phyloP scores from a whole-genome alignment of 2,113 vertebrate genomes.

The Nothocercus julius region DNA sequence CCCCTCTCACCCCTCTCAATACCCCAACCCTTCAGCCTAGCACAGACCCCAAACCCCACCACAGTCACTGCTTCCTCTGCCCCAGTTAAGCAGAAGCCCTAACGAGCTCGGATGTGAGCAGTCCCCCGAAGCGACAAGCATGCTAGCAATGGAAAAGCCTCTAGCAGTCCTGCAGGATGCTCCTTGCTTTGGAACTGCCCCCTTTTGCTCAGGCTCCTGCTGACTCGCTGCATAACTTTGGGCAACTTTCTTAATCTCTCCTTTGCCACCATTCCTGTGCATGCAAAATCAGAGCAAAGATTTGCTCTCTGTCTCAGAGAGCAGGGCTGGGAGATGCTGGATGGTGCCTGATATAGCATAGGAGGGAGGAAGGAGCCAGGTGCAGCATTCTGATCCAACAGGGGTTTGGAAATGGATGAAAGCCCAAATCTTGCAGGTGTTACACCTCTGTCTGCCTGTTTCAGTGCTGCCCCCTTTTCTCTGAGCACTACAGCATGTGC shows the following conservation, averaged over 20 bases:
- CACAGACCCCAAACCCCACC: too few species aligned
- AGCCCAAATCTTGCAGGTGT: not conserved
- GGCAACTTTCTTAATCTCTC: rapidly evolving
- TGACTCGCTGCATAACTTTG: not conserved
- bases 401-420: not conserved
- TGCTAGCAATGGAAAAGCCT: too few species aligned
- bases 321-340: not conserved
- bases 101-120: too few species aligned
- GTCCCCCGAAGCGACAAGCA: too few species aligned
- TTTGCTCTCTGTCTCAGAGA: too few species aligned
- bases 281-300: not conserved
- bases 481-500: not conserved
- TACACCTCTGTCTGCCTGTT: not conserved
- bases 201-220: not conserved
- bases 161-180: too few species aligned
- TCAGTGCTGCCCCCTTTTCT: not conserved
- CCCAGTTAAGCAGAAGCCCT: too few species aligned
- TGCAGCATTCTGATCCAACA: not conserved
- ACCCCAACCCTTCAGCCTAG: too few species aligned
- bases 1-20: too few species aligned
- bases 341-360: not conserved
- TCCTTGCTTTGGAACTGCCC: too few species aligned
- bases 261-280: not conserved
- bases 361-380: not conserved
- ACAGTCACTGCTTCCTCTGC: too few species aligned